These are phyloP conservation scores for Amia ocellicauda DNA, from an alignment of 2,113 vertebrate genomes.

Conservation along the genomic window DNA sequence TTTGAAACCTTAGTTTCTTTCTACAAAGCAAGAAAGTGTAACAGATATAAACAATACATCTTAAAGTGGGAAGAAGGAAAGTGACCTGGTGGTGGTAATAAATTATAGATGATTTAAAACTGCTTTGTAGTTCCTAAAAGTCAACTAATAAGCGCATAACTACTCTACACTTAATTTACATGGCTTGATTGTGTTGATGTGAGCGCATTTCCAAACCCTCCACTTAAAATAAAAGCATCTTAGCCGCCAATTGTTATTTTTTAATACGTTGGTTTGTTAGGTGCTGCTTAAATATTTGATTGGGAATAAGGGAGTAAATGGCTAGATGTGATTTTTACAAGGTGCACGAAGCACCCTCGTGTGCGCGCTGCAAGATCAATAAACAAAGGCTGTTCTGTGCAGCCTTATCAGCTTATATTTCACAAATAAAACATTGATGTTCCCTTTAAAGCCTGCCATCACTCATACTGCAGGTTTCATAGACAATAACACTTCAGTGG, in stretches of 20 bases:
- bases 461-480: conserved; percentile 86
- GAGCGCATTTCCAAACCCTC: too few species aligned
- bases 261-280: conserved; percentile 18
- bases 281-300: conserved; percentile 49
- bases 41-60: too few species aligned
- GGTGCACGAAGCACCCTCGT: conserved; percentile 37
- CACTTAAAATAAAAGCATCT: too few species aligned
- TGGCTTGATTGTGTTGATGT: too few species aligned
- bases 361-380: conserved; percentile 45
- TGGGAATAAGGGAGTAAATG: conserved; percentile 27
- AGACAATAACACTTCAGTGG: conserved; percentile 97
- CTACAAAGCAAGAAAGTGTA: too few species aligned
- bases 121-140: too few species aligned
- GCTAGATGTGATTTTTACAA: conserved; percentile 41
- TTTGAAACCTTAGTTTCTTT: too few species aligned
- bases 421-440: conserved; percentile 99
- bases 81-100: too few species aligned
- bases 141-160: too few species aligned
- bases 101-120: too few species aligned
- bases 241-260: background rate
- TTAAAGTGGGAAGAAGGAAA: too few species aligned
- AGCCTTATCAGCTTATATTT: conserved; percentile 72
- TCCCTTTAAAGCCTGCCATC: conserved; percentile 90
- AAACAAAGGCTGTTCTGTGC: background rate
- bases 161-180: too few species aligned